A percentile compares a stretch with the other conserved stretches of the same genome.
phyloP scores from a whole-genome alignment of 2,113 vertebrate species.

The Aptenodytes patagonicus region DNA sequence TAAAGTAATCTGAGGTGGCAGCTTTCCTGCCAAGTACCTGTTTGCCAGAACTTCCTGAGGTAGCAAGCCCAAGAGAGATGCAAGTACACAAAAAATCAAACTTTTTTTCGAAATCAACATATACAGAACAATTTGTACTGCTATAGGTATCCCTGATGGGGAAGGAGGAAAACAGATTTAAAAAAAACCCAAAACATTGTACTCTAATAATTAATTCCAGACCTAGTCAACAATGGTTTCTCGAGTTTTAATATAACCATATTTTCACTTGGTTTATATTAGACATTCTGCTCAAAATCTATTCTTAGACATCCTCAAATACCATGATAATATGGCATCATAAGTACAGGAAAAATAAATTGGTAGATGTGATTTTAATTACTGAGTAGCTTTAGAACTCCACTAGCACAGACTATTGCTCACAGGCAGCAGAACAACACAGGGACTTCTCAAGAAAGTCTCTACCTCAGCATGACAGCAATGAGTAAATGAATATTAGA shows the following conservation, averaged over 20 bases:
- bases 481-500: neutral
- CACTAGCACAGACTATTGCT: neutral
- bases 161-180: neutral
- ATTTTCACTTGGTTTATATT: neutral
- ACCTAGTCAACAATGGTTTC: neutral
- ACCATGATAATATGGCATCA: neutral
- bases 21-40: neutral
- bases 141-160: neutral
- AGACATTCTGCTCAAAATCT: neutral
- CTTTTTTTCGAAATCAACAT: neutral
- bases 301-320: constrained; percentile 16
- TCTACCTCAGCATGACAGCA: neutral
- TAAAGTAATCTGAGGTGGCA: neutral
- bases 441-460: neutral
- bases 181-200: neutral
- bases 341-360: neutral
- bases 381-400: neutral
- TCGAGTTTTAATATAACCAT: neutral
- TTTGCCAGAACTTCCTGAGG: neutral
- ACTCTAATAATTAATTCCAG: constrained; percentile 7
- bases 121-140: neutral
- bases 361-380: neutral
- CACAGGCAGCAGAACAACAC: neutral
- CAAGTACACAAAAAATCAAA: neutral
- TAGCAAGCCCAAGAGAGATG: neutral